phyloP scores from a whole-genome alignment of 1,140 invertebrate genomes.

The Papilio polytes region DNA sequence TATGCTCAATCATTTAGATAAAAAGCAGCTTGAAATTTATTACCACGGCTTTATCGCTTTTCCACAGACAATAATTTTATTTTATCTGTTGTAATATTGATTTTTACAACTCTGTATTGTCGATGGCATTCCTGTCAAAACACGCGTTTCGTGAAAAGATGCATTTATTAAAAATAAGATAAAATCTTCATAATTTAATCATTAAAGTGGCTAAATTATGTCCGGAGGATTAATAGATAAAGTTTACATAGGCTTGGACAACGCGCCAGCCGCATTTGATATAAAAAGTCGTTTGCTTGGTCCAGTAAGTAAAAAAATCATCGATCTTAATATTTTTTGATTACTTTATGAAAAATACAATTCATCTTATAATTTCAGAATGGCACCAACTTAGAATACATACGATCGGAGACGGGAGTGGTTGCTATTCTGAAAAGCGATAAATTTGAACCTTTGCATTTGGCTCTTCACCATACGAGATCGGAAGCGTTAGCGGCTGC shows the following conservation, averaged over 20 bases:
- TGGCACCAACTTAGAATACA: constrained; percentile 91
- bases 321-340: constrained; percentile 40
- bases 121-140: constrained; percentile 50
- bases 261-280: constrained; percentile 90
- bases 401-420: constrained; percentile 90
- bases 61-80: not conserved
- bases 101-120: not conserved
- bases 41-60: not conserved
- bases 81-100: constrained; percentile 19
- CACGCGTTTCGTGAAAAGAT: constrained; percentile 55
- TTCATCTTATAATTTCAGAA: constrained; percentile 72
- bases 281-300: constrained; percentile 90
- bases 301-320: constrained; percentile 64
- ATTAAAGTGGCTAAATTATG: constrained; percentile 63
- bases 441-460: constrained; percentile 91
- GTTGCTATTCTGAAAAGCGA: constrained; percentile 90
- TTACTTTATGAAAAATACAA: constrained; percentile 43
- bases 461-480: constrained; percentile 90
- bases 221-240: constrained; percentile 86
- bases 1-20: too few relatives aligned
- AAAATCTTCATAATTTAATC: constrained; percentile 50
- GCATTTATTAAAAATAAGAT: constrained; percentile 60
- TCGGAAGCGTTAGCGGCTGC: constrained; percentile 89
- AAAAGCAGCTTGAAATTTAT: too few relatives aligned
- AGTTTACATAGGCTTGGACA: constrained; percentile 90